These are phyloP conservation scores for Phalacrocorax aristotelis DNA, from an alignment of 2,113 vertebrate species.

Conservation along the genomic window DNA sequence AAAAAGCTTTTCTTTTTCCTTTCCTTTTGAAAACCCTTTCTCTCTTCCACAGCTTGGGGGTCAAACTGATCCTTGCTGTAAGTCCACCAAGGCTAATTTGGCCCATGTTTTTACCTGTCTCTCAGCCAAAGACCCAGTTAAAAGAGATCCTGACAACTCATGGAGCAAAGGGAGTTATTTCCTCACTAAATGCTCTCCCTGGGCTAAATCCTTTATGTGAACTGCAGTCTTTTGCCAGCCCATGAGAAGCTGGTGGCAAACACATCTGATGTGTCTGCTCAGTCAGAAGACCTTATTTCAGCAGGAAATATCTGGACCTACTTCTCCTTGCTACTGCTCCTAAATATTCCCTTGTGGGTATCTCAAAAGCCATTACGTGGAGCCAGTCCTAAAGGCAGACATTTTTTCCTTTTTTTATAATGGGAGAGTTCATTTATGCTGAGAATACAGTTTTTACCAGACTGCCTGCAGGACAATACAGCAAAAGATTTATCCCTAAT, in stretches of 20 bases:
- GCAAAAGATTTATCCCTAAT: conserved; percentile 73
- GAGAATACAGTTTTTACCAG: conserved; percentile 65
- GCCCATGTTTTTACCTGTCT: background rate
- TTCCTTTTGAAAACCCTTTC: background rate
- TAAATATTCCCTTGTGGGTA: background rate
- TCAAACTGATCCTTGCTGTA: background rate
- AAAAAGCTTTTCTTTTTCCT: background rate
- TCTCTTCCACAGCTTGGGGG: background rate
- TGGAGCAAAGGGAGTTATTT: background rate
- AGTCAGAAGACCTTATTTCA: conserved; percentile 16
- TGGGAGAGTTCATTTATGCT: conserved; percentile 63
- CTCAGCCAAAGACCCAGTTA: conserved; percentile 11
- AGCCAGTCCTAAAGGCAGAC: conserved; percentile 6
- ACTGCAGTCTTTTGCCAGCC: conserved; percentile 22
- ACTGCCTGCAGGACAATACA: conserved; percentile 70
- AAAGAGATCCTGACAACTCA: conserved; percentile 5
- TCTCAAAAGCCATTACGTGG: background rate
- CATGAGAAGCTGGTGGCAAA: conserved; percentile 35
- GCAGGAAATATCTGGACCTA: conserved; percentile 29
- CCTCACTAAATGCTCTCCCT: conserved; percentile 33
- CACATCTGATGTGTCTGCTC: conserved; percentile 17
- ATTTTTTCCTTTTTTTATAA: conserved; percentile 19
- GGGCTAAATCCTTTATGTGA: background rate
- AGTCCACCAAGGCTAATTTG: background rate
- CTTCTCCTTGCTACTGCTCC: background rate